Conservation (phyloP, 2,113 vertebrate genomes). For the Phalacrocorax aristotelis region DNA sequence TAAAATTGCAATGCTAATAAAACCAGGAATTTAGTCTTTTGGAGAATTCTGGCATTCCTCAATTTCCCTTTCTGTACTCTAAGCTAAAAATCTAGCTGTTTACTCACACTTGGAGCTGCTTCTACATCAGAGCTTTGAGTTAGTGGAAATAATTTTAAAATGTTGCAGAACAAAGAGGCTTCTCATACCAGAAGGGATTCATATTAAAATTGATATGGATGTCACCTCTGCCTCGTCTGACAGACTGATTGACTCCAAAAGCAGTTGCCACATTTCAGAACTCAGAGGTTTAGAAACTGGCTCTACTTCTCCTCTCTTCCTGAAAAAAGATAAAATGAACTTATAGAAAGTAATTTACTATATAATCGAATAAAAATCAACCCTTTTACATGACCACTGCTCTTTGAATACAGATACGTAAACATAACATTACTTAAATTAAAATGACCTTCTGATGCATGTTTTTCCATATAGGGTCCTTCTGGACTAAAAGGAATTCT, state of each 20-base stretch:
- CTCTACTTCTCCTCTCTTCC: background rate
- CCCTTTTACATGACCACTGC: background rate
- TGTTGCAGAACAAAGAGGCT: background rate
- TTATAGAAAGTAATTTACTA: background rate
- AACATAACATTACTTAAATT: background rate
- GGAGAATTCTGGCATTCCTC: background rate
- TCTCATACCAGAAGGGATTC: background rate
- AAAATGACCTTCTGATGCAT: background rate
- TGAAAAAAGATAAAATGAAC: background rate
- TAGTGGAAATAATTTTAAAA: background rate
- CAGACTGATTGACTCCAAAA: background rate
- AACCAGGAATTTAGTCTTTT: background rate
- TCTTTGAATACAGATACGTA: background rate
- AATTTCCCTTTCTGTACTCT: background rate
- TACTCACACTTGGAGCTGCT: background rate
- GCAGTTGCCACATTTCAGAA: background rate
- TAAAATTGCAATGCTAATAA: background rate
- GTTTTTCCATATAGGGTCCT: slow-evolving; percentile 62
- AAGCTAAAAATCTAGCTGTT: background rate
- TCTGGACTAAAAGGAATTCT: slow-evolving; percentile 62
- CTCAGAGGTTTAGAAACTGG: background rate
- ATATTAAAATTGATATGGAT: background rate
- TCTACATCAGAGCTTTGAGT: background rate
- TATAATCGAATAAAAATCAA: background rate
- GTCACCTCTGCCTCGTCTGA: background rate